Conservation (phyloP, 2,113 vertebrate species). For the Noturus placidus region DNA sequence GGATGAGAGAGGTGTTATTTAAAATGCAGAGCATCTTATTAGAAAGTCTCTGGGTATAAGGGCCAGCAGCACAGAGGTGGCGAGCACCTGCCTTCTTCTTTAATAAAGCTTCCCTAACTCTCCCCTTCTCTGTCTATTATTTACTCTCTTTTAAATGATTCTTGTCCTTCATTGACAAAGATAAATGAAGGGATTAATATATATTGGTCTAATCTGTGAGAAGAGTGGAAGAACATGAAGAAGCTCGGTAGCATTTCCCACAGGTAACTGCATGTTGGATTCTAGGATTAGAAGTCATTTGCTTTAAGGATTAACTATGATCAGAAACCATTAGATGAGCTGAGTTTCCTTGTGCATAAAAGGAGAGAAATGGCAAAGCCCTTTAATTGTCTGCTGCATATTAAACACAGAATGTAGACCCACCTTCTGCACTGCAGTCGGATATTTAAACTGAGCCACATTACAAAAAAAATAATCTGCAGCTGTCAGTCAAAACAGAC, state of each 20-base stretch:
- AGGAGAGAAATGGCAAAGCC: conserved; percentile 65
- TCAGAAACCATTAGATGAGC: conserved; percentile 89
- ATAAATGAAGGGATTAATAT: conserved; percentile 99
- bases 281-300: conserved; percentile 98
- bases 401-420: conserved; percentile 17
- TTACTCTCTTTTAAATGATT: conserved; percentile 91
- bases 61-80: conserved; percentile 70
- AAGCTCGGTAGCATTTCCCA: conserved; percentile 93
- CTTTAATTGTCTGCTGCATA: conserved; percentile 82
- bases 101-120: conserved; percentile 77
- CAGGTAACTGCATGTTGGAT: conserved; percentile 88
- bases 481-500: neutral
- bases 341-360: conserved; percentile 73
- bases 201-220: conserved; percentile 91
- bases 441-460: neutral
- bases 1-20: conserved; percentile 71
- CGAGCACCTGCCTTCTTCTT: conserved; percentile 87
- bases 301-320: conserved; percentile 89
- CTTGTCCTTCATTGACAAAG: conserved; percentile 94
- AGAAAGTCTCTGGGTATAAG: conserved; percentile 78
- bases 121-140: conserved; percentile 78
- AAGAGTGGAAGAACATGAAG: conserved; percentile 73
- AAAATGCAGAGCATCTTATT: conserved; percentile 75
- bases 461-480: neutral
- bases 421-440: neutral